Conservation (phyloP, 1,140 invertebrate species). For the Heliconius melpomene region DNA sequence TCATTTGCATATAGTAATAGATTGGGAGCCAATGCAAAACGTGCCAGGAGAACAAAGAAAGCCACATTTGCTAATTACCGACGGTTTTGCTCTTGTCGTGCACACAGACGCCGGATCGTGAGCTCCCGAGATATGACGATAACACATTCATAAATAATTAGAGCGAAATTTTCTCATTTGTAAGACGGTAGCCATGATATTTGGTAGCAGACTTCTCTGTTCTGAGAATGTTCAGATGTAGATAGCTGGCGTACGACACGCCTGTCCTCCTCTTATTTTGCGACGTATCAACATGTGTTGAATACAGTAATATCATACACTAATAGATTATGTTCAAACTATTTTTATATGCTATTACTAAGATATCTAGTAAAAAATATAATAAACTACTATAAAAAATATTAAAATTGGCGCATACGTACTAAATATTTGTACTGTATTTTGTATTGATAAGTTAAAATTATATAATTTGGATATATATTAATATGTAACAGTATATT, state of each 20-base stretch:
- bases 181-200: slow-evolving; percentile 80
- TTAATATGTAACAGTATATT: neutral
- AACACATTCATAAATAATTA: slow-evolving; percentile 82
- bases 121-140: slow-evolving; percentile 79
- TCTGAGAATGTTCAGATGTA: slow-evolving; percentile 75
- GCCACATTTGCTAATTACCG: slow-evolving; percentile 79
- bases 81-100: slow-evolving; percentile 79
- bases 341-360: neutral
- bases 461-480: neutral
- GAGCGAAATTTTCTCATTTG: slow-evolving; percentile 81
- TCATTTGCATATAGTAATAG: slow-evolving; percentile 68
- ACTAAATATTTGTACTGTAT: no score
- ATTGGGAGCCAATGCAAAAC: slow-evolving; percentile 68
- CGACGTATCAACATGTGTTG: slow-evolving; percentile 58
- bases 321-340: slow-evolving; percentile 26
- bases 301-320: slow-evolving; percentile 38
- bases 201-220: slow-evolving; percentile 73
- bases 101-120: slow-evolving; percentile 76
- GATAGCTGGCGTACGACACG: slow-evolving; percentile 75
- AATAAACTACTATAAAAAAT: no score
- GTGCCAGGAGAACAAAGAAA: slow-evolving; percentile 80
- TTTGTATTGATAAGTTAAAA: no score
- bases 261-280: slow-evolving; percentile 68
- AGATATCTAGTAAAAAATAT: neutral
- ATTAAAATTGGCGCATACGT: no score